Evolutionary conservation across 23 tunicate species (phyloP).

Genomic region (Clavelina lepadiformis): DNA sequence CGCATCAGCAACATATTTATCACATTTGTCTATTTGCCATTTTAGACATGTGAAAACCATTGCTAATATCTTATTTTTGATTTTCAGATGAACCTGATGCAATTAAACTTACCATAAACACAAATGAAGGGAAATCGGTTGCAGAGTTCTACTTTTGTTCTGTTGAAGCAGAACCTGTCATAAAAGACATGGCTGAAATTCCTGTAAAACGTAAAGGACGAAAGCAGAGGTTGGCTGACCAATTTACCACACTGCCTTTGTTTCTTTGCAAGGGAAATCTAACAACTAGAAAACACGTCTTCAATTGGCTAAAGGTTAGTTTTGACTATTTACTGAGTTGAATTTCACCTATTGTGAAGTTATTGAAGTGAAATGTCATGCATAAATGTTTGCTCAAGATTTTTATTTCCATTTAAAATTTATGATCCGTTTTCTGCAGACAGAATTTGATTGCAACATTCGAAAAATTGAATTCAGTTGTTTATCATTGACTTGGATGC

Average conservation of each 20-base stretch:
- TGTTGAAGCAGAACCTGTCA: conserved; percentile 9
- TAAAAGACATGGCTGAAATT: conserved; percentile 1
- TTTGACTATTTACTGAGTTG: not conserved
- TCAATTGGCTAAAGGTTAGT: conserved; percentile 33
- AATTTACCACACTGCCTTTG: conserved; percentile 28
- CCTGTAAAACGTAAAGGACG: not conserved
- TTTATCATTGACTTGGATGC: conserved; percentile 37
- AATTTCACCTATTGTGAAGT: no score
- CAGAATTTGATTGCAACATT: conserved; percentile 35
- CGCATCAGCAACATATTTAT: no score
- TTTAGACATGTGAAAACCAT: no score
- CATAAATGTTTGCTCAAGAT: not conserved
- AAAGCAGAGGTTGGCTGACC: not conserved
- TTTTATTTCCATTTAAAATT: not conserved
- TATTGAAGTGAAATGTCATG: no score
- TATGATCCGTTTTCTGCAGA: conserved; percentile 10
- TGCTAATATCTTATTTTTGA: no score
- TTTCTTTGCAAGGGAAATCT: conserved; percentile 22
- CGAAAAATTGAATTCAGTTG: conserved; percentile 13
- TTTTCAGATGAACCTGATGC: conserved; percentile 32
- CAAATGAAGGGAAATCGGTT: conserved; percentile 19
- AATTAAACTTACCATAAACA: conserved; percentile 6
- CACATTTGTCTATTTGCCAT: no score
- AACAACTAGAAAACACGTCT: conserved; percentile 8
- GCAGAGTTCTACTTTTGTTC: conserved; percentile 30